Base-by-base conservation (phyloP, 2,113 vertebrate species). In the Erythrocercus mccallii region DNA sequence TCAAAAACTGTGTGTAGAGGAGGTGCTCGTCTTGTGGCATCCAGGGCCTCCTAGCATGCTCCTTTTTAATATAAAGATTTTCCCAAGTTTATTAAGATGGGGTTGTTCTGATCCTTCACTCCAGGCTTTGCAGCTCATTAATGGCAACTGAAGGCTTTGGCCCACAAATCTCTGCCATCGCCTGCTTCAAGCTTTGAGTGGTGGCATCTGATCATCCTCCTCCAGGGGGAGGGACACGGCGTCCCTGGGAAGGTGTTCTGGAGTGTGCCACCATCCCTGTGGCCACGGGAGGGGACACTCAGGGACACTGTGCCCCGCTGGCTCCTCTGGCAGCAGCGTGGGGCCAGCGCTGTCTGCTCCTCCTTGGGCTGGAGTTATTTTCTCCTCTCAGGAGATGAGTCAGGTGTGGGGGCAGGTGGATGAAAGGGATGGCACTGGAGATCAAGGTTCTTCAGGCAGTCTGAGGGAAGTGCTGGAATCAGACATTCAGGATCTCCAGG, bases 361-460 rank as follows among this genome's bases (percentile, higher is more conserved):
- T 90, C 81, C 77, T 84, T 33, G 84, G 62, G 82, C 93, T 86
- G 93, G 79, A 97, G 88, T 81, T 92, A 48, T 90, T 94, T 93
- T 90, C 79, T 95, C 28, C 10, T 1, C 68, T 83, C 37, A 22
- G 94, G 91, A 93, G 96, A 96, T 97, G 96, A 96, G 72, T 96
- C 95, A 95, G 92, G 92, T 94, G 92, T 95, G 94, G 95, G 94
- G 95, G 95, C 94, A 93, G 94, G 89, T 81, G 86, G 80, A 90
- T 96, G 94, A 96, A 96, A 95, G 95, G 88, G 90, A 65, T 0
- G 33, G 85, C 64, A 62, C 31, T 0, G 1, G 64, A 94, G 95
- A 95, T 96, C 76, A 96, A 93, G 94, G 93, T 78, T 90, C 30
- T 73, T n/a, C 79, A 77, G 54, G 51, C 65, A 71, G 95, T 92